phyloP scores from a whole-genome alignment of 2,888 invertebrate species.

The Agrochola litura region DNA sequence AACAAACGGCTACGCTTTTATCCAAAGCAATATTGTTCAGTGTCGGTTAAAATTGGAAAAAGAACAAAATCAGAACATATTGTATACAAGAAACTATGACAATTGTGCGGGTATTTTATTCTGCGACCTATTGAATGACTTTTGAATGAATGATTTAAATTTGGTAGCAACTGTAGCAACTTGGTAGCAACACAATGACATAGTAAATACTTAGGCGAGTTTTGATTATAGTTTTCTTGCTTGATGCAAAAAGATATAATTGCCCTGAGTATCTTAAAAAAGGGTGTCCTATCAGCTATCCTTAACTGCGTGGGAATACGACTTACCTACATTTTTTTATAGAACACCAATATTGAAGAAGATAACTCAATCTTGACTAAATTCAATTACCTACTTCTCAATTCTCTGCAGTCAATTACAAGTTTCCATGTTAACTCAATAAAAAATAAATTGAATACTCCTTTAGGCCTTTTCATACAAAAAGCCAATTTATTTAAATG shows the following conservation, averaged over 20 bases:
- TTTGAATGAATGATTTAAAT: not conserved
- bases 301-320: not conserved
- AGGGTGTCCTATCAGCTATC: too few species aligned
- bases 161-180: not conserved
- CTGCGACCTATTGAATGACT: not conserved
- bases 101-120: not conserved
- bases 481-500: constrained; percentile 64
- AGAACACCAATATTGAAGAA: not conserved
- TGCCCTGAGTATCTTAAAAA: not conserved
- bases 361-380: constrained; percentile 14
- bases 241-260: not conserved
- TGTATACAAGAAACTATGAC: not conserved
- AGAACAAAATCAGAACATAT: not conserved
- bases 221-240: not conserved
- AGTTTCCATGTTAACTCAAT: constrained; percentile 57
- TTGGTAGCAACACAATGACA: not conserved
- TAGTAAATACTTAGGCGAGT: not conserved
- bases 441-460: constrained; percentile 61
- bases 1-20: constrained; percentile 12
- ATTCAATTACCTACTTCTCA: constrained; percentile 37
- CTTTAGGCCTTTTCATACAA: constrained; percentile 46
- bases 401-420: constrained; percentile 44
- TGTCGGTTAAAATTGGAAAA: not conserved
- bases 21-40: not conserved
- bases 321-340: not conserved